Conservation (phyloP, 2,113 vertebrate species). For the Paratilapia polleni region DNA sequence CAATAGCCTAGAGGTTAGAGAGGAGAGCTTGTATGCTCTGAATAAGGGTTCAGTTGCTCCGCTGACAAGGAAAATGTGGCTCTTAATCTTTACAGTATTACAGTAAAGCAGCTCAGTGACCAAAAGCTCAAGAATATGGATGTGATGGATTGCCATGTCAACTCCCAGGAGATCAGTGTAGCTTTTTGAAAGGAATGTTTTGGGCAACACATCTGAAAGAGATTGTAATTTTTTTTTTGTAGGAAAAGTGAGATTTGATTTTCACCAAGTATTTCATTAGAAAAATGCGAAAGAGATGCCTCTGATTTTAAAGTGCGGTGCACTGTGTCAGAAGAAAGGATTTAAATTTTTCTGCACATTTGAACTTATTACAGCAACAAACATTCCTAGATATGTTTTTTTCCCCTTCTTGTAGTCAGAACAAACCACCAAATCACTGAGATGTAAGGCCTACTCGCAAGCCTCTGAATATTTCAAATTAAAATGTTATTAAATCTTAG, state of each 20-base stretch:
- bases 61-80: constrained; percentile 15
- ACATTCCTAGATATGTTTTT: not conserved
- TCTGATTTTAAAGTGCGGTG: constrained; percentile 8
- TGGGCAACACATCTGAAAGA: not conserved
- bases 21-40: not conserved
- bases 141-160: not conserved
- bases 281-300: constrained; percentile 5
- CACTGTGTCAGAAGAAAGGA: not conserved
- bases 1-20: constrained; percentile 6
- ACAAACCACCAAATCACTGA: not conserved
- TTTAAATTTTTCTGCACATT: not conserved
- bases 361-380: not conserved
- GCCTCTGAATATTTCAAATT: not conserved
- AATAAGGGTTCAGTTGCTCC: not conserved
- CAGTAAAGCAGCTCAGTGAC: constrained; percentile 12
- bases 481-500: constrained; percentile 2
- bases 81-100: constrained; percentile 15
- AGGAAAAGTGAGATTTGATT: not conserved
- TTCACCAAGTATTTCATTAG: not conserved
- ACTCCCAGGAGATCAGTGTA: not conserved
- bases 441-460: not conserved
- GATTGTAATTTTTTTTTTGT: not conserved
- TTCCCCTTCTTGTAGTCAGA: not conserved
- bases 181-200: not conserved
- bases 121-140: not conserved